A percentile compares a stretch with the other conserved stretches of the same genome.
These are phyloP conservation scores for Spicauda simplicius DNA, from an alignment of 2,888 invertebrate genomes.

Conservation along the genomic window DNA sequence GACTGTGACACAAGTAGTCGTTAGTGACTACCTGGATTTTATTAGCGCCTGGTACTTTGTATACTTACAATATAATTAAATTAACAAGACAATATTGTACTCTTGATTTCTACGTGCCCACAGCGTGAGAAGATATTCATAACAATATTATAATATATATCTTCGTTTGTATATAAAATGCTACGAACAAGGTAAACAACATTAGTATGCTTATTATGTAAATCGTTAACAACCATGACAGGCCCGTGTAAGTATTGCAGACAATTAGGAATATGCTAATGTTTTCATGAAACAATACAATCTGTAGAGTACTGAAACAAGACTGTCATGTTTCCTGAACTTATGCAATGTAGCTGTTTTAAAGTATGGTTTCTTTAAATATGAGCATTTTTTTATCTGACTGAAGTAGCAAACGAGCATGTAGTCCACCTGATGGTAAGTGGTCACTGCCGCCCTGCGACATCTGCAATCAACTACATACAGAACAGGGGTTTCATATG, in stretches of 20 bases:
- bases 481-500: too few relatives aligned
- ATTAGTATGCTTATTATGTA: slow-evolving; percentile 9
- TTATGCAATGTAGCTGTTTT: slow-evolving; percentile 5
- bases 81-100: too few relatives aligned
- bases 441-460: too few relatives aligned
- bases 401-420: not conserved
- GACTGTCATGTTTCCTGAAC: not conserved
- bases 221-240: slow-evolving; percentile 15
- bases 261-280: slow-evolving; percentile 28
- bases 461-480: too few relatives aligned
- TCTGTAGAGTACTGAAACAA: not conserved
- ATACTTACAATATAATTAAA: too few relatives aligned
- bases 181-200: not conserved
- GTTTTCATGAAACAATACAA: not conserved
- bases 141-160: not conserved
- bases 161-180: too few relatives aligned
- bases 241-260: not conserved
- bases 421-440: too few relatives aligned
- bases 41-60: too few relatives aligned
- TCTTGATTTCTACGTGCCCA: too few relatives aligned
- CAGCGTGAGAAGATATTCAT: not conserved
- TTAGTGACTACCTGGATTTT: too few relatives aligned
- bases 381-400: not conserved
- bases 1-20: too few relatives aligned
- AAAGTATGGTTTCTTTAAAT: slow-evolving; percentile 1